These are phyloP conservation scores for Amblyjoppa fuscipennis DNA, from an alignment of 2,888 invertebrate species.

Conservation along the genomic window DNA sequence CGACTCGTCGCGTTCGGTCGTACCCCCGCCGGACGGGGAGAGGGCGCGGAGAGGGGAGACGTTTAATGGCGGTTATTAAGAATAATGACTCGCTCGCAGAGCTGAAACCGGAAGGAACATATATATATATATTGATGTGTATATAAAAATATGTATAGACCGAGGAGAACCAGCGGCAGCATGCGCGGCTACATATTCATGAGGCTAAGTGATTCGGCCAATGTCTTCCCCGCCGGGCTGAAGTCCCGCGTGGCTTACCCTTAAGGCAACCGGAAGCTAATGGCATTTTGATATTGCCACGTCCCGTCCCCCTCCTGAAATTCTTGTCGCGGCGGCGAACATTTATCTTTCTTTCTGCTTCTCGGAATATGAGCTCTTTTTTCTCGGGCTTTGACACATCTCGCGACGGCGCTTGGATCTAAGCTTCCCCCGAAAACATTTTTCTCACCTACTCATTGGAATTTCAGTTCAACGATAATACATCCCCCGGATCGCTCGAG, in stretches of 20 bases:
- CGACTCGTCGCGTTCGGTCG: conserved; percentile 56
- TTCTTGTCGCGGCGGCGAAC: not conserved
- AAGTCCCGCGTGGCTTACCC: conserved; percentile 47
- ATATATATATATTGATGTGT: conserved; percentile 52
- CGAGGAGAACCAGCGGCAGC: conserved; percentile 47
- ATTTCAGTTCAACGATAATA: not conserved
- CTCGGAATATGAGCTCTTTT: not conserved
- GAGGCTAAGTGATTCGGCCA: conserved; percentile 80
- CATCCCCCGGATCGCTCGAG: not conserved
- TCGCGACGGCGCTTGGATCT: not conserved
- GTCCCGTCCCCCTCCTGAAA: not conserved
- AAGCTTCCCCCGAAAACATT: not conserved
- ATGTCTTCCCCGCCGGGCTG: conserved; percentile 72
- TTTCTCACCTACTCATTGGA: not conserved
- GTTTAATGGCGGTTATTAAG: conserved; percentile 78
- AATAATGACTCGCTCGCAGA: conserved; percentile 76
- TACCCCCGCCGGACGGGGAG: not conserved
- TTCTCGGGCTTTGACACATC: not conserved
- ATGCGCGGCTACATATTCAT: conserved; percentile 79
- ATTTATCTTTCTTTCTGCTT: conserved; percentile 10
- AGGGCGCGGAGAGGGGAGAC: conserved; percentile 20
- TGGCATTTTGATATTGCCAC: conserved; percentile 68
- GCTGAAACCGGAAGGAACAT: conserved; percentile 71
- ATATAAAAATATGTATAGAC: conserved; percentile 15
- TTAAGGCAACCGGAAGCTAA: conserved; percentile 55